These are phyloP conservation scores for Megalops cyprinoides DNA, from an alignment of 2,797 vertebrate genomes.

Conservation along the genomic window DNA sequence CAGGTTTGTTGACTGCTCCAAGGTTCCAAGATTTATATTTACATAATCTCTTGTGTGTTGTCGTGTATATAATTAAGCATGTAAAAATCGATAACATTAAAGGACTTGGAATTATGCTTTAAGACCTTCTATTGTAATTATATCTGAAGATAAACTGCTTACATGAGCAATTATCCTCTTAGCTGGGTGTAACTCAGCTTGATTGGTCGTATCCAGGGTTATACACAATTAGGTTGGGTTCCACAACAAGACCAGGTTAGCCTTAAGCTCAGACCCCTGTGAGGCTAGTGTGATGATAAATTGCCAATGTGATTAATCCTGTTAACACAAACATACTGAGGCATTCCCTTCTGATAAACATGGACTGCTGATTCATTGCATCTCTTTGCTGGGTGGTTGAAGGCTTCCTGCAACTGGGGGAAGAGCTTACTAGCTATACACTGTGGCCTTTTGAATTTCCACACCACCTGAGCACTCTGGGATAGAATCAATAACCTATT, in stretches of 20 bases:
- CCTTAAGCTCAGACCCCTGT: neutral
- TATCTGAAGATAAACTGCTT: slow-evolving; percentile 26
- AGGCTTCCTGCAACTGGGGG: too few relatives aligned
- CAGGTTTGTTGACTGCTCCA: too few relatives aligned
- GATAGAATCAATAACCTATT: too few relatives aligned
- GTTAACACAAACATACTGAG: slow-evolving; percentile 48
- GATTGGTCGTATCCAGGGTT: slow-evolving; percentile 51
- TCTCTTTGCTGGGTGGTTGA: too few relatives aligned
- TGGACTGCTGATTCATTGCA: neutral
- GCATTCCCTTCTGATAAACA: slow-evolving; percentile 11
- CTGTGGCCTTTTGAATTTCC: too few relatives aligned
- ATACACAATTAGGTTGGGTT: neutral
- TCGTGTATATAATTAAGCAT: too few relatives aligned
- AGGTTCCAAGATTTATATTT: too few relatives aligned
- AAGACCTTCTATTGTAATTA: slow-evolving; percentile 29
- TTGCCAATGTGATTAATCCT: slow-evolving; percentile 59
- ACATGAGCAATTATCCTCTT: slow-evolving; percentile 51
- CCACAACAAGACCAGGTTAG: neutral
- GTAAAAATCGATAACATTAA: too few relatives aligned
- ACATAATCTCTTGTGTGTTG: too few relatives aligned
- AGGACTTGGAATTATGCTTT: slow-evolving; percentile 38
- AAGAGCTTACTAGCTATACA: too few relatives aligned
- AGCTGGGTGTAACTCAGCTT: slow-evolving; percentile 48
- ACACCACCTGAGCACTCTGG: too few relatives aligned
- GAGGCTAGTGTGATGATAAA: slow-evolving; percentile 52